Evolutionary conservation across 2,113 vertebrate genomes (phyloP), one percentile per base, ranked within the genome.

Genomic region (Abramis brama): DNA sequence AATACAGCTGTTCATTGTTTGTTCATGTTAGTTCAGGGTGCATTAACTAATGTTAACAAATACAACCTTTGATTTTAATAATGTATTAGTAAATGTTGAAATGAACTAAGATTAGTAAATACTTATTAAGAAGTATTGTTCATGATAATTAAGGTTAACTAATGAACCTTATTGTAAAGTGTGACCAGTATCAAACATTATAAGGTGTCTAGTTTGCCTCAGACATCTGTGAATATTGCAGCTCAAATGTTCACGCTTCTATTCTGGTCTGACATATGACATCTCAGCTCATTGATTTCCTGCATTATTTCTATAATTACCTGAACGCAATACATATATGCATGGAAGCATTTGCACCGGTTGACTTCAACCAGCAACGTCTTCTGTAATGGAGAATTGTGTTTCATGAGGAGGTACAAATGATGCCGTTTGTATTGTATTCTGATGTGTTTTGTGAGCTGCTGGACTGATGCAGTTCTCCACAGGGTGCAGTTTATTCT

Each of bases 401-500:
- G 25, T 47, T 68, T 82, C 43, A 66, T 13, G 78, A 25, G 78
- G 23, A 45, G 17, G 13, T 6, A 47, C 45, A 64, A 80, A 43
- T 64, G 6, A 80, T 45, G 59, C 1, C 13, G 13, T 81, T 66
- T 81, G 23, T 82, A 30, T 30, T 30, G 23, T 50, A 36, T 70
- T 66, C 19, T 70, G 45, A 17, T 68, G 80, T 82, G 77, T 59
- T 23, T 55, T 39, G 50, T 30, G 50, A 55, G 50, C 9, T 25
- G 62, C 45, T 6, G n/a, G 62, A 33, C 47, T 68, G 80, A 70
- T 70, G 80, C 45, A 21, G 13, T 68, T 82, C 80, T 82, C 80
- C 64, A 70, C 64, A 47, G 59, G 79, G 33, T 47, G 77, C 60
- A 9, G 36, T 81, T 81, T 66, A 66, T 50, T 81, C 79, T 62